These are phyloP conservation scores for Caenorhabditis inopinata DNA, from an alignment of 1,140 invertebrate genomes.

Conservation along the genomic window DNA sequence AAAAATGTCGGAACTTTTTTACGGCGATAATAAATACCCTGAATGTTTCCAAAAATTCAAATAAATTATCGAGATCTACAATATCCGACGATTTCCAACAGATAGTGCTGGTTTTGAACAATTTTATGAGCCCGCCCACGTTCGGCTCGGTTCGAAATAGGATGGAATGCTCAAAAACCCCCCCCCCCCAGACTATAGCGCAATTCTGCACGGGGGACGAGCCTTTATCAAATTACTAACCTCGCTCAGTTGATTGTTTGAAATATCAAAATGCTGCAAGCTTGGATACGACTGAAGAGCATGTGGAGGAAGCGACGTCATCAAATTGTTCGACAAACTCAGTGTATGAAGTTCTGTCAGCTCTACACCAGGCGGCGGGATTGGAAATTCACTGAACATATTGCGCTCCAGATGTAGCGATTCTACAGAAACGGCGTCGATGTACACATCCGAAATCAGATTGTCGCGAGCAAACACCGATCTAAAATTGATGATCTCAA, in stretches of 20 bases:
- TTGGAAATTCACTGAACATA: slow-evolving; percentile 42
- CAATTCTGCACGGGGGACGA: no score
- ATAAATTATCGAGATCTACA: no score
- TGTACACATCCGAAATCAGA: neutral
- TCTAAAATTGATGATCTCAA: neutral
- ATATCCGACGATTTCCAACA: no score
- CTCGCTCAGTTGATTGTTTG: slow-evolving; percentile 42
- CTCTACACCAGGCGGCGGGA: slow-evolving; percentile 40
- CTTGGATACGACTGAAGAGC: slow-evolving; percentile 36
- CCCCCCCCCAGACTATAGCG: neutral
- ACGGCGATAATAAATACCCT: no score
- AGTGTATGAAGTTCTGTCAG: slow-evolving; percentile 42
- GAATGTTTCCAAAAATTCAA: no score
- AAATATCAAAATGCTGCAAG: slow-evolving; percentile 47
- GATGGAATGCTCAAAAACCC: no score
- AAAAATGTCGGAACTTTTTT: no score
- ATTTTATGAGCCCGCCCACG: no score
- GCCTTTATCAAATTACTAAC: neutral
- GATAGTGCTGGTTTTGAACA: no score
- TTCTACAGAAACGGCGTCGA: slow-evolving; percentile 1
- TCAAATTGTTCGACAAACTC: slow-evolving; percentile 27
- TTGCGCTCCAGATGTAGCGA: slow-evolving; percentile 40
- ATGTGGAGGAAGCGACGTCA: slow-evolving; percentile 40
- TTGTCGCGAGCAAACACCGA: neutral
- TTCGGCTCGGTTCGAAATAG: no score